Base-by-base conservation (phyloP, 2,797 vertebrate species). In the Alcedo atthis region DNA sequence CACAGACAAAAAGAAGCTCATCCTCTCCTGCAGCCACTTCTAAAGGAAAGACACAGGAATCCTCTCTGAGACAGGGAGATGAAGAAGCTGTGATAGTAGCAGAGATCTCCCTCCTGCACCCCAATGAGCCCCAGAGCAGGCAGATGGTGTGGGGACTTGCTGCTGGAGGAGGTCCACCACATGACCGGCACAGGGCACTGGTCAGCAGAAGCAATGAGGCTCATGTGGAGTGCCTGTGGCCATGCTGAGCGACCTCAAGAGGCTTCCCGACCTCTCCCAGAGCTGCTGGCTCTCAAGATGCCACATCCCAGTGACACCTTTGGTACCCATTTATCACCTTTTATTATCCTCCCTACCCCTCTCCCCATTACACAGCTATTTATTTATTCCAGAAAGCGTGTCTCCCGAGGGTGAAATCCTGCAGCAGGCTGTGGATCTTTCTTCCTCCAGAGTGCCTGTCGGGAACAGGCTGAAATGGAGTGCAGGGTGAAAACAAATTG, bases 61-160 rank as follows among this genome's bases (percentile, higher is more conserved):
- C 54, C 13, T 3, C 57, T 42, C 26, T 42, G 33, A 57, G 66
- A 77, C 0, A 0, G 8, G 37, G 51, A 68, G 28, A 26, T 3
- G 28, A 43, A 81, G 35, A 43, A 80, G 53, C 22, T 2, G 0
- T 0, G 2, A 28, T 1, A 49, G 32, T 24, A 82, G 48, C 30
- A 67, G 51, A 61, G 25, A 33, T 66, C 10, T 61, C 19, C 22
- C 25, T 55, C 32, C 40, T 17, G 28, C 45, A 74, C 11, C 8
- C 43, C 0, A 0, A 17, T 0, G 2, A 58, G 8, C 43, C 20
- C 55, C 1, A 2, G 43, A 30, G 11, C 10, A 25, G 37, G 48
- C 19, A 66, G 13, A 9, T 1, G 3, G 37, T 1, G 4, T 14
- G 5, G 15, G 24, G 26, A 33, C 0, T 1, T 26, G 57, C 33